Percentiles rank a stretch among this genome's conserved stretches.
Conservation (phyloP, 2,797 vertebrate genomes). For the Myioborus melanocephalus region DNA sequence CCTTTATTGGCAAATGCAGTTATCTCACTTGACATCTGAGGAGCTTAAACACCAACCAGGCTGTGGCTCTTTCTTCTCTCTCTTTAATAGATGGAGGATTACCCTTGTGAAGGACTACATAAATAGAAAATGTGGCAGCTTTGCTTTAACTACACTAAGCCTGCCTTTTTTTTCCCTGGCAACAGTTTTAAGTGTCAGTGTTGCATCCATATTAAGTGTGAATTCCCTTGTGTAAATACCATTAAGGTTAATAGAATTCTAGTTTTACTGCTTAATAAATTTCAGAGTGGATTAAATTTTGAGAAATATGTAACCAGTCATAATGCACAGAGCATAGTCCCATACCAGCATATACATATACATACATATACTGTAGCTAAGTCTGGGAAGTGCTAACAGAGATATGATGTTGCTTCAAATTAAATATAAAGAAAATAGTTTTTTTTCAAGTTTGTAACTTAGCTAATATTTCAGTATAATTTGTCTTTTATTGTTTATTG, state of each 20-base stretch:
- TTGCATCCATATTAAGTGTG: constrained; percentile 42
- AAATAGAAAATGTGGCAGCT: constrained; percentile 46
- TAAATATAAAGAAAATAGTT: background rate
- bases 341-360: background rate
- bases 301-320: constrained; percentile 11
- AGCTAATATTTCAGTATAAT: background rate
- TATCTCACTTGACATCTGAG: background rate
- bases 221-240: constrained; percentile 51
- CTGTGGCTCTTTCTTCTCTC: background rate
- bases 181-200: constrained; percentile 19
- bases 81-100: constrained; percentile 25
- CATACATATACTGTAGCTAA: background rate
- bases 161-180: background rate
- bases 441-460: background rate
- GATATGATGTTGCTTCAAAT: background rate
- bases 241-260: constrained; percentile 63
- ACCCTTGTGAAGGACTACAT: constrained; percentile 35
- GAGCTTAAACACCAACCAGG: background rate
- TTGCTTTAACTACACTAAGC: constrained; percentile 13
- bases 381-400: background rate
- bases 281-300: constrained; percentile 47
- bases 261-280: constrained; percentile 58
- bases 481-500: background rate
- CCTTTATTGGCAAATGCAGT: background rate
- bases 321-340: background rate